Base-by-base conservation (phyloP, 2,113 vertebrate species). In the Ursus arctos region DNA sequence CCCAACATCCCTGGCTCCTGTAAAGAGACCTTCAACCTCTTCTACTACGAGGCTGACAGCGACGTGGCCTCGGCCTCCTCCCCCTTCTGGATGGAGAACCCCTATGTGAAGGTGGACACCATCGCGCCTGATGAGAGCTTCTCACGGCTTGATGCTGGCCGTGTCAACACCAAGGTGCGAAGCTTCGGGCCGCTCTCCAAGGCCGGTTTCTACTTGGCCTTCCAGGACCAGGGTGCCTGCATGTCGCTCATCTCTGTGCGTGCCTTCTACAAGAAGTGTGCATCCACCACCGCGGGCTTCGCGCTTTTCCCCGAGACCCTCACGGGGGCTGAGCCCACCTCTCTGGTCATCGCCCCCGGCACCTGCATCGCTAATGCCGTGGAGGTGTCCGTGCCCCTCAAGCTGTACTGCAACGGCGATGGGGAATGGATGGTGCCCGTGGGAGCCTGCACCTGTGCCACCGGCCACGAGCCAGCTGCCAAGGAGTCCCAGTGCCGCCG, bases 51-150 rank as follows among this genome's bases (percentile, higher is more conserved):
- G 97, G 99, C 99, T 0, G 99, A 99, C 98, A 99, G 99, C 0
- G 99, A 99, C 84, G 99, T 99, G 36, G 99, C 99, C 94, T 99
- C 99, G 1, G 99, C 99, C 61, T 99, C 99, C 80, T 99, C 99
- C 84, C 99, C 99, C 21, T 99, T 99, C 98, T 99, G 99, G 99
- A 99, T 99, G 99, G 99, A 99, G 98, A 99, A 99, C 98, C 99
- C 99, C 6, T 99, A 99, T 2, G 98, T 99, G 94, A 99, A 99
- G 99, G 99, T 99, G 99, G 99, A 99, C 99, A 99, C 99, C 97
- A 99, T 99, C 28, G 99, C 99, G 0, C 99, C 99, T 0, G 99
- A 99, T 0, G 99, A 99, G 98, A 99, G 99, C 97, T 99, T 99
- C 98, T 99, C 99, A 12, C 99, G 99, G 98, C 99, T 99, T 4